Evolutionary conservation across 64 coral and sea anemone genomes (phyloP).

Genomic region (Pocillopora verrucosa): DNA sequence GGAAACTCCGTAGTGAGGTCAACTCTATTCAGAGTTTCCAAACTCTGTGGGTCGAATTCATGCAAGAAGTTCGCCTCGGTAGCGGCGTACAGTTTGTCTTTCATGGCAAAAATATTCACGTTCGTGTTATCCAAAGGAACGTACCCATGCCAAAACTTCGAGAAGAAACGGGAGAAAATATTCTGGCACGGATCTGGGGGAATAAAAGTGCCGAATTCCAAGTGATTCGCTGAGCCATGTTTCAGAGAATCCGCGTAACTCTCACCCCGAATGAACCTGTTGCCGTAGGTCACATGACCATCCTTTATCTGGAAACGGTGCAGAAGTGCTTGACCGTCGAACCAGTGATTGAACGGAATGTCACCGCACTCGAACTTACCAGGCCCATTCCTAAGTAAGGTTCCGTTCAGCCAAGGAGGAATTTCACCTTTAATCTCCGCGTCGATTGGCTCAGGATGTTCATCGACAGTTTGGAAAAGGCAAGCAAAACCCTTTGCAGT

Average conservation of each 20-base stretch:
- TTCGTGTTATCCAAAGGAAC: slow-evolving; percentile 42
- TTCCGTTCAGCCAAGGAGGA: too few species aligned
- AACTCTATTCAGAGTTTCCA: slow-evolving; percentile 50
- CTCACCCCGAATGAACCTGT: slow-evolving; percentile 75
- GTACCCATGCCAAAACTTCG: slow-evolving; percentile 37
- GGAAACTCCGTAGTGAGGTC: slow-evolving; percentile 43
- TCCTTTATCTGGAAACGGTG: slow-evolving; percentile 72
- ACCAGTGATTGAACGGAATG: slow-evolving; percentile 57
- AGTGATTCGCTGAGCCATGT: too few species aligned
- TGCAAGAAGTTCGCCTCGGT: slow-evolving; percentile 57
- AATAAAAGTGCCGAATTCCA: too few species aligned
- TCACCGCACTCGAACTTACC: too few species aligned
- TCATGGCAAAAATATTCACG: slow-evolving; percentile 62
- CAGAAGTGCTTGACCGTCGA: slow-evolving; percentile 70
- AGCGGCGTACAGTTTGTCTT: slow-evolving; percentile 63
- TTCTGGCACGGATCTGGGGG: too few species aligned
- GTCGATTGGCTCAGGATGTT: too few species aligned
- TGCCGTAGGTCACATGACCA: slow-evolving; percentile 63
- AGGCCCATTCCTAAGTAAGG: too few species aligned
- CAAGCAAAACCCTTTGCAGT: too few species aligned
- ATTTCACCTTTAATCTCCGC: too few species aligned
- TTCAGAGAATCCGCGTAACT: not conserved
- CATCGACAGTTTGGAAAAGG: too few species aligned
- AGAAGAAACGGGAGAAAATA: slow-evolving; percentile 69
- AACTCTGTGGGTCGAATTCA: slow-evolving; percentile 55